These are phyloP conservation scores for Heterotis niloticus DNA, from an alignment of 2,113 vertebrate species.

Conservation along the genomic window DNA sequence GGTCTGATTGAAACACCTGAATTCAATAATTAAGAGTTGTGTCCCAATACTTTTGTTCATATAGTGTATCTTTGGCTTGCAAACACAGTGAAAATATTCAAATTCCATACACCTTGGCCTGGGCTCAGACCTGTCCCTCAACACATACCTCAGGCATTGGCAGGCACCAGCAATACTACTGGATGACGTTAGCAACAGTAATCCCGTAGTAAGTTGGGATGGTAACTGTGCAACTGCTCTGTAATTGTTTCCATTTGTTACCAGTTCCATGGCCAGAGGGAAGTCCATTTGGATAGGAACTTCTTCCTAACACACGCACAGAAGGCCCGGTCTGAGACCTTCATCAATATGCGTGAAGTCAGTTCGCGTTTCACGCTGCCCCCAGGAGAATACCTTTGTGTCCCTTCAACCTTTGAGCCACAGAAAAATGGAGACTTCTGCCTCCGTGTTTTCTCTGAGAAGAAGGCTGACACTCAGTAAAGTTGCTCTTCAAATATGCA, in stretches of 20 bases:
- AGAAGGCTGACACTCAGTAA: slow-evolving; percentile 75
- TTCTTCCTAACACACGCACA: slow-evolving; percentile 86
- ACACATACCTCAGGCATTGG: too few species aligned
- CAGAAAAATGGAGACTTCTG: slow-evolving; percentile 87
- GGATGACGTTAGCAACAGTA: background rate
- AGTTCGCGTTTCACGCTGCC: slow-evolving; percentile 81
- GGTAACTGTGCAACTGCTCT: background rate
- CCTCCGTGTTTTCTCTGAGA: slow-evolving; percentile 86
- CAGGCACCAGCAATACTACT: background rate
- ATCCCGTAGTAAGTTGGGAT: background rate
- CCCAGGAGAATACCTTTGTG: slow-evolving; percentile 77
- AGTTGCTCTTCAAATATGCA: background rate
- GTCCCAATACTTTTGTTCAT: too few species aligned
- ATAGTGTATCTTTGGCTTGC: too few species aligned
- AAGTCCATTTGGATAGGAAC: slow-evolving; percentile 83
- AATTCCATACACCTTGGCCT: too few species aligned
- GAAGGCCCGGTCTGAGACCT: slow-evolving; percentile 80
- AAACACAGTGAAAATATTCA: too few species aligned
- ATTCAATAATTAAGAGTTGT: too few species aligned
- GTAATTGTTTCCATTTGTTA: background rate
- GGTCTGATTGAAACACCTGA: too few species aligned
- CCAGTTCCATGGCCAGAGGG: slow-evolving; percentile 74
- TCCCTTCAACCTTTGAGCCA: slow-evolving; percentile 89
- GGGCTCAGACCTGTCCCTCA: too few species aligned
- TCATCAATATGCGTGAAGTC: slow-evolving; percentile 88